phyloP scores from a whole-genome alignment of 30 jellyfish, hydroid and myxozoan genomes.

The Clytia hemisphaerica region DNA sequence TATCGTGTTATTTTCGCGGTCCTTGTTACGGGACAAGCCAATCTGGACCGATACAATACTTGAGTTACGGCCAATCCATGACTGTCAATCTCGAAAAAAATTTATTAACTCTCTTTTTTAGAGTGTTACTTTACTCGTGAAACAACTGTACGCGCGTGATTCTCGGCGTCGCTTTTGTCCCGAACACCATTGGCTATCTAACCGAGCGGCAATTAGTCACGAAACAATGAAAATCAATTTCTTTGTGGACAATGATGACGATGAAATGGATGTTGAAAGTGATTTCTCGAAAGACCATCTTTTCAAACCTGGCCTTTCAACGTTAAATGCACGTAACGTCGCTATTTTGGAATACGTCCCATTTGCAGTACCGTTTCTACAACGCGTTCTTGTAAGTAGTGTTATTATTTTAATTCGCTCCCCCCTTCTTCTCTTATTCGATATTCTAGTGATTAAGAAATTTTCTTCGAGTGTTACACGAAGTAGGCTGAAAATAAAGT shows the following conservation, averaged over 20 bases:
- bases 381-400: constrained; percentile 64
- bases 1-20: no score
- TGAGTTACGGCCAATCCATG: no score
- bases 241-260: constrained; percentile 11
- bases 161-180: constrained; percentile 83
- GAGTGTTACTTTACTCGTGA: constrained; percentile 60
- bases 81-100: no score
- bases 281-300: constrained; percentile 34
- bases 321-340: constrained; percentile 46
- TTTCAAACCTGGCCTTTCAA: constrained; percentile 48
- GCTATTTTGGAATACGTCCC: constrained; percentile 72
- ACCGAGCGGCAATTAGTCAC: constrained; percentile 45
- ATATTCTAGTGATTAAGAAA: no score
- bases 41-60: no score
- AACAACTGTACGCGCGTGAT: constrained; percentile 73
- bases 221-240: constrained; percentile 3
- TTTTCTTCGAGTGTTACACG: no score
- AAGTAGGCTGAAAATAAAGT: no score
- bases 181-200: constrained; percentile 79
- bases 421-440: background rate
- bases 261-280: no score
- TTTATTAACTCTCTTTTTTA: background rate
- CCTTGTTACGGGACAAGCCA: no score
- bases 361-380: constrained; percentile 76
- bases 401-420: background rate